Conservation (phyloP, 1,140 invertebrate genomes). For the Chionoecetes opilio region DNA sequence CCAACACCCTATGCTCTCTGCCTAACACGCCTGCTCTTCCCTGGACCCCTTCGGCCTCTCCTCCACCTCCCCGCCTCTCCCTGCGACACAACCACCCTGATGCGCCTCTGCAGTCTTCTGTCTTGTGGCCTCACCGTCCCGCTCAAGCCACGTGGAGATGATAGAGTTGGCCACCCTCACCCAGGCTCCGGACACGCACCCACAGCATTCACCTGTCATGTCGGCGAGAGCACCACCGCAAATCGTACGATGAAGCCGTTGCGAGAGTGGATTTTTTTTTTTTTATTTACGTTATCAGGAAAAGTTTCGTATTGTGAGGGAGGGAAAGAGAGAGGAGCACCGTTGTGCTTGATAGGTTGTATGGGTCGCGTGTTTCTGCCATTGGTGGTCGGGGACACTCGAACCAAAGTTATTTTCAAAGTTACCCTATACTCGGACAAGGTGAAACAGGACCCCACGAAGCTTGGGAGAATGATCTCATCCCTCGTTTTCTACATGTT, state of each 20-base stretch:
- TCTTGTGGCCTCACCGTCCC: background rate
- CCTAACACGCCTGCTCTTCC: background rate
- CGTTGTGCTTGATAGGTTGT: background rate
- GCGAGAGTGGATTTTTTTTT: background rate
- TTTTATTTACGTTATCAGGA: background rate
- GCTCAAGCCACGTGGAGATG: background rate
- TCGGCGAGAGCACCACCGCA: background rate
- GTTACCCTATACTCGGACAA: no score
- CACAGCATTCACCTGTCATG: conserved; percentile 8
- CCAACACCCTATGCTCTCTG: no score
- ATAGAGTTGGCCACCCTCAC: conserved; percentile 12
- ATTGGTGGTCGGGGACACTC: background rate
- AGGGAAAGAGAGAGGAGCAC: background rate
- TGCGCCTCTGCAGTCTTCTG: background rate
- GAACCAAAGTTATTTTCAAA: no score
- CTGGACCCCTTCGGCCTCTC: background rate
- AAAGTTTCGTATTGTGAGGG: background rate
- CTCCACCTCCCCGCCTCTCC: background rate
- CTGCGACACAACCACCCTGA: background rate
- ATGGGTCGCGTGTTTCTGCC: background rate
- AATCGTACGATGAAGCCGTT: conserved; percentile 16
- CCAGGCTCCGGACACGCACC: background rate
- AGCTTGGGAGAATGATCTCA: background rate
- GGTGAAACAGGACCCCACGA: background rate
- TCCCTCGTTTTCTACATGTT: background rate